Evolutionary conservation across 2,797 vertebrate species (phyloP).

Genomic region (Manis crassicaudata): DNA sequence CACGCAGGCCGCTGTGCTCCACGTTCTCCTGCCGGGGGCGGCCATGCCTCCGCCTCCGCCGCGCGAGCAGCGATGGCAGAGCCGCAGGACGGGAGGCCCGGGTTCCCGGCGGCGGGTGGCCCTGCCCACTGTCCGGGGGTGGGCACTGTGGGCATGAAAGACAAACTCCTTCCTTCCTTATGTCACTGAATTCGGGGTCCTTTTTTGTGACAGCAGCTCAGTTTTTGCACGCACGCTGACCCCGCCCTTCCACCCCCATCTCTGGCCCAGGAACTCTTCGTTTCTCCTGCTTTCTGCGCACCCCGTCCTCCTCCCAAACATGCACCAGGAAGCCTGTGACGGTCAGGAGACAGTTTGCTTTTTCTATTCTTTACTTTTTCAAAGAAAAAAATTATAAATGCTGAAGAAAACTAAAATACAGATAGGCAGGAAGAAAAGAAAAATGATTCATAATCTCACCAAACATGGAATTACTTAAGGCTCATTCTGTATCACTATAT

Average conservation of each 20-base stretch:
- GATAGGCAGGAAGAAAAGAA: not conserved
- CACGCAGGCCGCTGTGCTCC: too few relatives aligned
- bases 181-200: not conserved
- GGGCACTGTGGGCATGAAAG: not conserved
- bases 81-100: rapidly evolving
- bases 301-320: not conserved
- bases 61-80: not conserved
- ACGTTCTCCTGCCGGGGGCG: not conserved
- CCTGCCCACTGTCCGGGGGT: too few relatives aligned
- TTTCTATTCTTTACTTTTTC: not conserved
- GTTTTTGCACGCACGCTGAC: not conserved
- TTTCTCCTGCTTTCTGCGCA: not conserved
- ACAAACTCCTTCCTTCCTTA: not conserved
- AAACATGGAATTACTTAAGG: not conserved
- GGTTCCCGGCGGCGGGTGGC: not conserved
- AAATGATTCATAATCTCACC: not conserved
- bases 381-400: not conserved
- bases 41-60: not conserved
- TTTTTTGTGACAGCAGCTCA: not conserved
- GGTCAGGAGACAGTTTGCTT: not conserved
- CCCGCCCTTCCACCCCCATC: not conserved
- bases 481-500: not conserved
- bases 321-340: not conserved
- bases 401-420: not conserved
- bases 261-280: not conserved